A percentile compares a stretch with the other conserved stretches of the same genome.
Conservation (phyloP, 2,797 vertebrate genomes). For the Syngnathus rostellatus region DNA sequence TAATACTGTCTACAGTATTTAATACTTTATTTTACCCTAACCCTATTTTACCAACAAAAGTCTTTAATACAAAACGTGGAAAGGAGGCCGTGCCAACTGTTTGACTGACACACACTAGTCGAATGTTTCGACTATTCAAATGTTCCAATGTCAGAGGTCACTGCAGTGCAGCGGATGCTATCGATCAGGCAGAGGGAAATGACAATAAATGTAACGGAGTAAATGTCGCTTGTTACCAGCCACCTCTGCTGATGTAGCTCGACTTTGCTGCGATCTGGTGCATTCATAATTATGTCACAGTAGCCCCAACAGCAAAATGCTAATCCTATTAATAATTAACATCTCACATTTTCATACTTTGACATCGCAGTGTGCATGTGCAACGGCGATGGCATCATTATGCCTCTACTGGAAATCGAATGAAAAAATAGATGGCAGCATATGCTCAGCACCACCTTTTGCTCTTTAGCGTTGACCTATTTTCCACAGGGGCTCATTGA, state of each 20-base stretch:
- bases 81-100: too few species aligned
- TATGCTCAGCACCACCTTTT: background rate
- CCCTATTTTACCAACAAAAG: background rate
- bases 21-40: too few species aligned
- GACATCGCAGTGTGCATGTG: slow-evolving; percentile 8
- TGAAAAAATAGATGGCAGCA: background rate
- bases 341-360: slow-evolving; percentile 16
- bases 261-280: background rate
- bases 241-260: background rate
- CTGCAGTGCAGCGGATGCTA: background rate
- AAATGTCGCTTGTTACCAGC: background rate
- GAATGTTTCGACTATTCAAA: background rate
- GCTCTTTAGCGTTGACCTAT: slow-evolving; percentile 38
- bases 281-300: slow-evolving; percentile 14
- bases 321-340: slow-evolving; percentile 25
- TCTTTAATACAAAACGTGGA: background rate
- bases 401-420: background rate
- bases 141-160: background rate
- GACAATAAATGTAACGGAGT: background rate
- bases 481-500: slow-evolving; percentile 57
- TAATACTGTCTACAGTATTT: background rate
- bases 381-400: background rate
- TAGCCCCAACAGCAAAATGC: slow-evolving; percentile 13
- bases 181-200: background rate
- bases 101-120: slow-evolving; percentile 2